phyloP scores from a whole-genome alignment of 2,113 vertebrate species.

The Perca fluviatilis region DNA sequence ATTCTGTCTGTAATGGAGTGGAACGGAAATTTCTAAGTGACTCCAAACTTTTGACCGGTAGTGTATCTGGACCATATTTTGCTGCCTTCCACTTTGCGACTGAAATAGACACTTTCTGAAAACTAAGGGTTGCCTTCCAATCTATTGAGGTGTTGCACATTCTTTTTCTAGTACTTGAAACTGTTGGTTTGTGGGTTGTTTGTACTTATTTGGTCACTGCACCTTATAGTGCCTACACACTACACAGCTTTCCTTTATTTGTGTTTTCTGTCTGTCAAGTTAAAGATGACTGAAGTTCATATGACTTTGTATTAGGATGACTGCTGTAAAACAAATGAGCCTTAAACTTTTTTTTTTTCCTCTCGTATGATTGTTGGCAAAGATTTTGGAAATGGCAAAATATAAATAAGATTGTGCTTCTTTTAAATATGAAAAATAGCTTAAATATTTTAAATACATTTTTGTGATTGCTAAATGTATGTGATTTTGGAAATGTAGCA shows the following conservation, averaged over 20 bases:
- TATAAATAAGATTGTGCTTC: constrained; percentile 1
- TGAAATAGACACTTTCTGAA: background rate
- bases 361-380: background rate
- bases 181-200: background rate
- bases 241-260: background rate
- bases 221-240: background rate
- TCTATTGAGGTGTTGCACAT: background rate
- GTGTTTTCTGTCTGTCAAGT: background rate
- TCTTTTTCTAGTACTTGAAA: background rate
- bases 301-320: background rate
- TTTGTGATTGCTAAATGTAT: background rate
- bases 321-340: constrained; percentile 9
- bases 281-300: background rate
- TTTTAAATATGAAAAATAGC: background rate
- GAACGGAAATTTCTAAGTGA: too few relatives aligned
- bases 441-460: background rate
- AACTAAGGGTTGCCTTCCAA: background rate
- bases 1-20: too few relatives aligned
- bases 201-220: background rate
- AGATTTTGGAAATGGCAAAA: background rate
- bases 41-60: too few relatives aligned
- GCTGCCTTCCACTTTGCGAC: background rate
- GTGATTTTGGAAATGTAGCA: background rate
- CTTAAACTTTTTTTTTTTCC: background rate
- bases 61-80: background rate